Percentiles rank a stretch among this genome's conserved stretches.
phyloP scores from a whole-genome alignment of 2,113 vertebrate species.

The Ploceus nigricollis region DNA sequence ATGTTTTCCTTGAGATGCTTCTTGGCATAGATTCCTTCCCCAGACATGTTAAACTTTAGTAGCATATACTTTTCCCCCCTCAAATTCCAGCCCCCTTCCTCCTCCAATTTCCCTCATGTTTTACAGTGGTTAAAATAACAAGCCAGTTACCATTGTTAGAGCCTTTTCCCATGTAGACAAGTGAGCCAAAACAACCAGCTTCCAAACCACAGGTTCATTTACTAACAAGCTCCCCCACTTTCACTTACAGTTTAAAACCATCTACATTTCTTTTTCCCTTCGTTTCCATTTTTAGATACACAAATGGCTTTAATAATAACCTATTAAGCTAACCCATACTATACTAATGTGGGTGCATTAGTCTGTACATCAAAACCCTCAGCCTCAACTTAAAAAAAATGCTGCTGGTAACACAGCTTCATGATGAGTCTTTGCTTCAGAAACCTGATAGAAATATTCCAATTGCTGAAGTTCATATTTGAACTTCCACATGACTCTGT shows the following conservation, averaged over 20 bases:
- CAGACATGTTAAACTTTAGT: not conserved
- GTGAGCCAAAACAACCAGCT: not conserved
- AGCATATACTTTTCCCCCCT: not conserved
- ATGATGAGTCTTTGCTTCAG: not conserved
- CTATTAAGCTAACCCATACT: not conserved
- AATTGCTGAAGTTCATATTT: rapidly evolving
- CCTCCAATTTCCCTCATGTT: not conserved
- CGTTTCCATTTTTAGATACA: not conserved
- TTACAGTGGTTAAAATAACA: not conserved
- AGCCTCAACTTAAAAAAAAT: not conserved
- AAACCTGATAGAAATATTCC: not conserved
- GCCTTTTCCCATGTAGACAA: not conserved
- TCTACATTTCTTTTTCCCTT: not conserved
- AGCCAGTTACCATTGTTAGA: not conserved
- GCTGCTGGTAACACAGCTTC: not conserved
- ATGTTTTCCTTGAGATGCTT: not conserved
- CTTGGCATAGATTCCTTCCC: not conserved
- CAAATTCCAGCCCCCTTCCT: not conserved
- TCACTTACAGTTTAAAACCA: not conserved
- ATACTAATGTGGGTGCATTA: not conserved
- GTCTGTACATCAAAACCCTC: not conserved
- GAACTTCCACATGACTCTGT: not conserved
- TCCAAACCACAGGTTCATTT: not conserved
- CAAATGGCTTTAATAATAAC: not conserved
- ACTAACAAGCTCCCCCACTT: not conserved